Evolutionary conservation across 2,888 invertebrate genomes (phyloP).

Genomic region (Volucella bombylans): DNA sequence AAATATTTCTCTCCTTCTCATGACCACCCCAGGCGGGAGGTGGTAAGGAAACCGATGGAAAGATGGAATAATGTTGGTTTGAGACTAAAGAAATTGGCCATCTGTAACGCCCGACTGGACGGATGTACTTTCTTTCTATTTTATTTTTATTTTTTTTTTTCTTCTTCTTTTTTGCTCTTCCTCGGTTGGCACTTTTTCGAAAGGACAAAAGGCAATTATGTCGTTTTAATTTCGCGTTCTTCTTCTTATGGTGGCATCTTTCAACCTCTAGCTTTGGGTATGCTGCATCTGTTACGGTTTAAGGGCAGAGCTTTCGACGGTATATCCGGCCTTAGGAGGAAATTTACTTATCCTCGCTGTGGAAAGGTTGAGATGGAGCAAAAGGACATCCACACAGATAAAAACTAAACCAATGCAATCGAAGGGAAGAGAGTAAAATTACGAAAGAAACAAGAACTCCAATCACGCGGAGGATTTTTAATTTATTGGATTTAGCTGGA

Average conservation of each 20-base stretch:
- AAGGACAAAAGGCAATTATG: slow-evolving; percentile 72
- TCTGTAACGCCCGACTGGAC: slow-evolving; percentile 68
- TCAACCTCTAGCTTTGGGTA: slow-evolving; percentile 7
- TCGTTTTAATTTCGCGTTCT: slow-evolving; percentile 70
- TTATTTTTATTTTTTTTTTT: slow-evolving; percentile 16
- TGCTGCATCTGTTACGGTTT: slow-evolving; percentile 52
- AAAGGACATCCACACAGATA: too few relatives aligned
- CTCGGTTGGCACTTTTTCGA: slow-evolving; percentile 31
- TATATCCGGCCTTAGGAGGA: slow-evolving; percentile 13
- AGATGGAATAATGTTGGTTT: background rate
- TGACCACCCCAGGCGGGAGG: too few relatives aligned
- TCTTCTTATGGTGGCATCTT: slow-evolving; percentile 30
- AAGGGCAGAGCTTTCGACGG: slow-evolving; percentile 12
- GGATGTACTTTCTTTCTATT: slow-evolving; percentile 50
- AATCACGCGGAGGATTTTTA: slow-evolving; percentile 70
- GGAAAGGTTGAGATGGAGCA: background rate
- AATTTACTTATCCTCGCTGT: slow-evolving; percentile 8
- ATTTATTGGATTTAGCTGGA: slow-evolving; percentile 32
- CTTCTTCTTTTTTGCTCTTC: background rate
- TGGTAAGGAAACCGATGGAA: too few relatives aligned
- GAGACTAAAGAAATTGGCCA: slow-evolving; percentile 59
- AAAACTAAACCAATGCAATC: too few relatives aligned
- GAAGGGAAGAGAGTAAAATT: slow-evolving; percentile 15
- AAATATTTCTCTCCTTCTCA: slow-evolving; percentile 29
- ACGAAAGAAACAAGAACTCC: slow-evolving; percentile 47